Conservation (phyloP, 2,113 vertebrate species). For the Urocolius indicus region DNA sequence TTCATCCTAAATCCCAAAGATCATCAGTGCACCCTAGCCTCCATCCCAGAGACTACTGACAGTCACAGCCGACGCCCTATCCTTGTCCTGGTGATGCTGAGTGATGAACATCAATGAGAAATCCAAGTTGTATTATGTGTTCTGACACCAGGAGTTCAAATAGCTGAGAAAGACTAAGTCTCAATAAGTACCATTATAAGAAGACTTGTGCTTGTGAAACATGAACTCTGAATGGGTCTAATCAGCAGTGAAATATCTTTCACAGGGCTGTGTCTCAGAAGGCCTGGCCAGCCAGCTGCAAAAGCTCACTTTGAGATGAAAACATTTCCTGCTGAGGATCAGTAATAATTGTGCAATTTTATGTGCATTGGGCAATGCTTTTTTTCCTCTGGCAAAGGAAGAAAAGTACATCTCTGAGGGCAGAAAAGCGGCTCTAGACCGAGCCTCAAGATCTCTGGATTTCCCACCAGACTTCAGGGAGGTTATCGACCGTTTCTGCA, state of each 20-base stretch:
- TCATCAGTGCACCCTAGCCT: rapidly evolving
- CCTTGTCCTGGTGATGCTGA: background rate
- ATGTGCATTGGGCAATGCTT: background rate
- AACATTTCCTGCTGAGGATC: background rate
- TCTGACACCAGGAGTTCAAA: rapidly evolving
- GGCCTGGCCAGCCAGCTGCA: background rate
- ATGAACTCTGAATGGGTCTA: background rate
- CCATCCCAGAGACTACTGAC: background rate
- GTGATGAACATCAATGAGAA: background rate
- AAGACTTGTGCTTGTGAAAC: background rate
- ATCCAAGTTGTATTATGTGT: rapidly evolving
- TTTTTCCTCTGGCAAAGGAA: background rate
- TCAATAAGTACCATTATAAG: background rate
- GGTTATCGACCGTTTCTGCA: background rate
- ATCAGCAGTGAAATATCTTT: background rate
- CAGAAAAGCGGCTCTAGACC: background rate
- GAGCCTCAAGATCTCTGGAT: background rate
- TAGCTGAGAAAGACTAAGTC: background rate
- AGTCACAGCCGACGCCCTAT: background rate
- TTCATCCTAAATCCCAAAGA: background rate
- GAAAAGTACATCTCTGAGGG: background rate
- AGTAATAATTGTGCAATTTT: background rate
- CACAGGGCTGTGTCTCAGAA: background rate
- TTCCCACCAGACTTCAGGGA: background rate
- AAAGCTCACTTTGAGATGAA: background rate